Base-by-base conservation (phyloP, 92 coral and sea anemone species). In the Galaxea fascicularis region DNA sequence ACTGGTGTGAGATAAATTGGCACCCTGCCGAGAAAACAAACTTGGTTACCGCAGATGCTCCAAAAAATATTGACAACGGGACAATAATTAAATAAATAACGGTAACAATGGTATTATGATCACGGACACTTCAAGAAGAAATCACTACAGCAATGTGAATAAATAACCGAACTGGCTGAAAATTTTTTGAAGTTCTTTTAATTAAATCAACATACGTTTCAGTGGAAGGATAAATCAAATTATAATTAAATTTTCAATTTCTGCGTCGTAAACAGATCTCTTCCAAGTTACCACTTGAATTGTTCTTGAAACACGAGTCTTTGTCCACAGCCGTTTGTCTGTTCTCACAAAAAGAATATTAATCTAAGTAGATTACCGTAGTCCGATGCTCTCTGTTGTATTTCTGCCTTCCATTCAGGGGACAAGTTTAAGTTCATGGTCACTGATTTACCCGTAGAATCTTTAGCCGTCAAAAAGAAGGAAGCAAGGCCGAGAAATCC, bases 331-430 rank as follows among this genome's bases (percentile, higher is more conserved):
- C 41, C 2, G 6, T 35, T 35, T 6, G 41, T 35, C 6, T 35
- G 41, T 30, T 28, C 26, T 15, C 17, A 26, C n/a, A 2, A 35
- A 24, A 24, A 26, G 35, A 51, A 8, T n/a, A n/a, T n/a, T n/a
- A 51, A 12, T 13, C 49, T 16, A 27, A 49, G 65, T 45, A 16
- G 11, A 56, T 80, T 74, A 91, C 95, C 95, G 75, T 91, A 91
- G 68, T 80, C 86, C 21, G 95, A 88, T 28, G 90, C 92, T 64
- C 88, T 79, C 67, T 81, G 73, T 11, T 92, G 79, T 66, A 91
- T 84, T 66, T 88, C 95, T 1, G 28, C 24, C 35, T 81, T 77
- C 95, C 95, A 91, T 22, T 84, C 90, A 8, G 95, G 89, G 15
- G 87, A 62, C 57, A 91, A 85, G 41, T 81, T 65, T 22, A 83